phyloP scores from a whole-genome alignment of 2,888 invertebrate species.

The Amblyjoppa fuscipennis region DNA sequence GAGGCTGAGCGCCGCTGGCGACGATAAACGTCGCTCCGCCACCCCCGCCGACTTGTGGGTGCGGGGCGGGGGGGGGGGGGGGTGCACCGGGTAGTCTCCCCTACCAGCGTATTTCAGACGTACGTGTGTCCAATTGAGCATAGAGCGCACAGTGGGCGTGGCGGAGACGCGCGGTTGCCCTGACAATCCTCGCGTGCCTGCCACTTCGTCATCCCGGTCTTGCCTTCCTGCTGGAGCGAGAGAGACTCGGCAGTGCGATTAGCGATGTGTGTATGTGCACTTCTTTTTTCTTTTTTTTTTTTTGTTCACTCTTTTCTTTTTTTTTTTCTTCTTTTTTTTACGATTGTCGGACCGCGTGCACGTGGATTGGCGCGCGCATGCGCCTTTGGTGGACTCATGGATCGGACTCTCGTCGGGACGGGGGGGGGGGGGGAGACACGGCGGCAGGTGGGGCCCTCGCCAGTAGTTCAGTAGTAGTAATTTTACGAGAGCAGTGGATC shows the following conservation, averaged over 20 bases:
- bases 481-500: conserved; percentile 14
- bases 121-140: conserved; percentile 23
- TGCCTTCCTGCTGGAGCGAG: conserved; percentile 12
- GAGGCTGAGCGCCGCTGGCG: conserved; percentile 26
- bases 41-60: neutral
- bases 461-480: conserved; percentile 30
- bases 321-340: neutral
- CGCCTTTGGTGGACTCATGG: conserved; percentile 8
- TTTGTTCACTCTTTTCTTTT: neutral
- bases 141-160: conserved; percentile 53
- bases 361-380: conserved; percentile 40
- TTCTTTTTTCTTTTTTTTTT: neutral
- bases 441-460: conserved; percentile 23
- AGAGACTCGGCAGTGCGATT: conserved; percentile 24
- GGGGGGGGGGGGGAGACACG: neutral
- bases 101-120: conserved; percentile 16
- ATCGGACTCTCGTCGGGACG: conserved; percentile 17
- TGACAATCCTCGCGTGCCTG: conserved; percentile 63
- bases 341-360: conserved; percentile 26
- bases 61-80: no score
- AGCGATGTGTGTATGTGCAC: conserved; percentile 18
- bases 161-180: conserved; percentile 66
- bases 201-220: conserved; percentile 40
- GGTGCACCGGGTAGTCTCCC: neutral
- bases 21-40: conserved; percentile 41